Evolutionary conservation across 1,140 invertebrate genomes (phyloP), one percentile per base, ranked within the genome.

Genomic region (Drosophila arawakana): DNA sequence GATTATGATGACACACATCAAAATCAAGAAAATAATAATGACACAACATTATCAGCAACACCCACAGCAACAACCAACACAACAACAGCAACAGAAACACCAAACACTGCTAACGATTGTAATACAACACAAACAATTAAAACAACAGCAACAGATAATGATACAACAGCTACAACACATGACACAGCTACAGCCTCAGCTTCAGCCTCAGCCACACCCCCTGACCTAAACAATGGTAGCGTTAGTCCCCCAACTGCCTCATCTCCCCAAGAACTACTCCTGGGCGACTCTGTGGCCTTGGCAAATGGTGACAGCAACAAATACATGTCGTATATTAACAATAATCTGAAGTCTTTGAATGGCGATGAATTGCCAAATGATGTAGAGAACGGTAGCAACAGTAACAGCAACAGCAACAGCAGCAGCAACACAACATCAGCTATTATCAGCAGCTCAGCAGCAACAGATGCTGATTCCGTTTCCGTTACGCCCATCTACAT

Each of bases 101-200:
- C 59, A 72, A 62, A 78, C 82, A 80, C 81, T 43, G 34, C 84
- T 55, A 81, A 73, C 54, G 75, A 90, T 90, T 90, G 84, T 84
- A 89, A 81, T 81, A 76, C 80, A 84, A 84, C 85, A 84, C 81
- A 75, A 78, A 89, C 85, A 84, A 76, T 73, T 84, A 89, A 81
- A 78, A 72, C 75, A 84, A 84, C 85, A 90, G 76, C 63, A 73
- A 35, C 58, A 74, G 78, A 69, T 57, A 74, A 49, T 70, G 65
- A 60, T 4, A 39, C 67, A 50, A 25, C 57, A 68, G 11, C 49
- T 67, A 68, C 68, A 67, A 46, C 54, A 43, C 25, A 46, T 37
- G 61, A 71, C 49, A 50, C 58, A 46, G 25, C 25, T 25, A 25
- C 15, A 15, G 18, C 18, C 1, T 1, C 18, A 21, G 18, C 18